A percentile compares a stretch with the other conserved stretches of the same genome.
Conservation (phyloP, 2,113 vertebrate species). For the Coracopsis vasa region DNA sequence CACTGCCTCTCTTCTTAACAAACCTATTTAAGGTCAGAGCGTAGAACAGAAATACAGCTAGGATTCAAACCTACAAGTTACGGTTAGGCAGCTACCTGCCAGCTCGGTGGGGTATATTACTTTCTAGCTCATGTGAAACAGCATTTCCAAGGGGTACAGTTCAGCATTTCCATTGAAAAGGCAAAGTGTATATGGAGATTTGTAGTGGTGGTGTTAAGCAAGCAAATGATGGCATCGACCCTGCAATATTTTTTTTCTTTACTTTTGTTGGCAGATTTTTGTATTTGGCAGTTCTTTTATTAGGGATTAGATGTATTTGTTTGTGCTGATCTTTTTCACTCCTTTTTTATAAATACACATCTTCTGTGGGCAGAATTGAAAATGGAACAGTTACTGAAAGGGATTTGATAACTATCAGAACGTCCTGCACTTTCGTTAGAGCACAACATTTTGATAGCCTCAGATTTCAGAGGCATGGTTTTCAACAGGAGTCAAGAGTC, state of each 20-base stretch:
- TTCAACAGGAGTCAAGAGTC: neutral
- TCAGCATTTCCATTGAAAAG: neutral
- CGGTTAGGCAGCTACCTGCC: neutral
- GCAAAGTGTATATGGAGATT: neutral
- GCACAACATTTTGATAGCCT: neutral
- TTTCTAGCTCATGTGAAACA: neutral
- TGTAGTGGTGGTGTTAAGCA: neutral
- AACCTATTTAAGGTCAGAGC: neutral
- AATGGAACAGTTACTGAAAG: neutral
- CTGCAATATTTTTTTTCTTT: neutral
- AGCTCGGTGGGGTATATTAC: fast-evolving
- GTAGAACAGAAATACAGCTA: neutral
- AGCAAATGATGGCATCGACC: neutral
- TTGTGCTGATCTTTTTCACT: neutral
- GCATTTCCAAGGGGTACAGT: neutral
- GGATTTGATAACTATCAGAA: neutral
- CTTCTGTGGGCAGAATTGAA: constrained; percentile 15
- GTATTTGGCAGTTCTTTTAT: neutral
- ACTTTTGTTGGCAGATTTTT: neutral
- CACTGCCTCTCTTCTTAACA: neutral
- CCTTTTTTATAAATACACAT: constrained; percentile 17
- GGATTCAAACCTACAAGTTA: neutral
- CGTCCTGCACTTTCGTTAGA: neutral
- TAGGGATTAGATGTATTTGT: neutral
- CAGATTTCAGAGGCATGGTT: neutral